A percentile compares a stretch with the other conserved stretches of the same genome.
Conservation (phyloP, 2,888 invertebrate species). For the Cremastinae sp. region DNA sequence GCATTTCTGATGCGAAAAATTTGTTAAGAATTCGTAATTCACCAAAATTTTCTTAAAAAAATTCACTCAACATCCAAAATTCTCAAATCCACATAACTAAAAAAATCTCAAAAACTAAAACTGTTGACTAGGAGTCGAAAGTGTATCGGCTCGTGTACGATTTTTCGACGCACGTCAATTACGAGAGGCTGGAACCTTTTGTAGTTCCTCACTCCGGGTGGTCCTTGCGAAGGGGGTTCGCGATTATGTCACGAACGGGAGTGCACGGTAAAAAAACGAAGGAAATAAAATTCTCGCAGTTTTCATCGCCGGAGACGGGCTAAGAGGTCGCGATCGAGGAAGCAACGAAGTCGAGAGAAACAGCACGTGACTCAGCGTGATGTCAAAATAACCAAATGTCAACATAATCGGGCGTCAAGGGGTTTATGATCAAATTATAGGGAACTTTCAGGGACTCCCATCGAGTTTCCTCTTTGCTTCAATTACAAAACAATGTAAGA, state of each 20-base stretch:
- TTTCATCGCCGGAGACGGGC: constrained; percentile 30
- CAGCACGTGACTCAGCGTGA: constrained; percentile 73
- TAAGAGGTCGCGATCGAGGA: constrained; percentile 41
- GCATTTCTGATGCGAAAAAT: no score
- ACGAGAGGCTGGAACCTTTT: constrained; percentile 53
- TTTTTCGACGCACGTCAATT: constrained; percentile 55
- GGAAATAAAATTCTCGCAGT: constrained; percentile 41
- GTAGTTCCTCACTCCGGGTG: constrained; percentile 49
- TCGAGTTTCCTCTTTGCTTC: constrained; percentile 73
- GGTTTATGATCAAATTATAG: constrained; percentile 80
- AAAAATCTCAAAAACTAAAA: no score
- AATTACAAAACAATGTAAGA: constrained; percentile 74
- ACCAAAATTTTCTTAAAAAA: no score
- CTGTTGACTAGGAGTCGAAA: no score
- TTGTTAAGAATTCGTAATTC: no score
- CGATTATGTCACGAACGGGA: constrained; percentile 38
- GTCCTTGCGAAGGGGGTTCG: constrained; percentile 53
- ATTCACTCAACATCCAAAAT: no score
- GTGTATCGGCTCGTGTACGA: constrained; percentile 49
- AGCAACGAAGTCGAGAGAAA: constrained; percentile 34
- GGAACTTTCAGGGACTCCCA: constrained; percentile 69
- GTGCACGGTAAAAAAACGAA: constrained; percentile 9
- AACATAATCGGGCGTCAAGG: constrained; percentile 78
- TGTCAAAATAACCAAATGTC: constrained; percentile 79
- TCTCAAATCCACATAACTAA: no score